Percentiles rank a stretch among this genome's conserved stretches.
These are phyloP conservation scores for Megaceryle torquata DNA, from an alignment of 2,113 vertebrate genomes.

Conservation along the genomic window DNA sequence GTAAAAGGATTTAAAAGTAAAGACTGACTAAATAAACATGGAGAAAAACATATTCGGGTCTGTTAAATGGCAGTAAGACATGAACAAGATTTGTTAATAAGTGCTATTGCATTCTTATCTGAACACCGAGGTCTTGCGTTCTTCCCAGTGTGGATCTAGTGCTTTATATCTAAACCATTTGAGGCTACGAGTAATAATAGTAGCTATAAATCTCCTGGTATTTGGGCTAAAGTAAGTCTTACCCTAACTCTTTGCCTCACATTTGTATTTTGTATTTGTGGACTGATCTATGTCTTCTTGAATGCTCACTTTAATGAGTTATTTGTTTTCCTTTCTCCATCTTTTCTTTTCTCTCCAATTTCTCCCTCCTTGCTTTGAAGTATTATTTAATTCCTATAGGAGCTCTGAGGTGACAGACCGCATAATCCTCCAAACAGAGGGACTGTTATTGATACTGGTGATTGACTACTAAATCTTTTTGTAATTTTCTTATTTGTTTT, in stretches of 20 bases:
- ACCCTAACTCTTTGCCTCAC: not conserved
- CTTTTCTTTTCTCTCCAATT: not conserved
- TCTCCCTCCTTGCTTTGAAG: not conserved
- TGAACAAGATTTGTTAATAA: not conserved
- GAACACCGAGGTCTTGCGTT: not conserved
- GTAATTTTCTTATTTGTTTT: constrained; percentile 20
- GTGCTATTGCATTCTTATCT: not conserved
- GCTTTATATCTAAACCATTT: not conserved
- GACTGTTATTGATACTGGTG: not conserved
- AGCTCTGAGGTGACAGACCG: not conserved
- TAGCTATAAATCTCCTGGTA: not conserved
- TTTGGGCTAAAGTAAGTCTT: not conserved
- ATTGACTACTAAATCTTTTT: constrained; percentile 16
- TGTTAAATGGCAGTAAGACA: not conserved
- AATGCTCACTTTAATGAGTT: not conserved
- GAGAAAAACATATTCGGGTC: not conserved
- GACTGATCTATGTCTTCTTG: not conserved
- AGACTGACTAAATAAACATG: not conserved
- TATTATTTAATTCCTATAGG: not conserved
- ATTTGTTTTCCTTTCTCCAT: not conserved
- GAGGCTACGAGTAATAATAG: not conserved
- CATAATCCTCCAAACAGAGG: not conserved
- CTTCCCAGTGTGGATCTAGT: not conserved
- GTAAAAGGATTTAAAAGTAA: not conserved
- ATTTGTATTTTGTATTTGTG: not conserved